These are phyloP conservation scores for Danionella cerebrum DNA, from an alignment of 2,113 vertebrate species.

Conservation along the genomic window DNA sequence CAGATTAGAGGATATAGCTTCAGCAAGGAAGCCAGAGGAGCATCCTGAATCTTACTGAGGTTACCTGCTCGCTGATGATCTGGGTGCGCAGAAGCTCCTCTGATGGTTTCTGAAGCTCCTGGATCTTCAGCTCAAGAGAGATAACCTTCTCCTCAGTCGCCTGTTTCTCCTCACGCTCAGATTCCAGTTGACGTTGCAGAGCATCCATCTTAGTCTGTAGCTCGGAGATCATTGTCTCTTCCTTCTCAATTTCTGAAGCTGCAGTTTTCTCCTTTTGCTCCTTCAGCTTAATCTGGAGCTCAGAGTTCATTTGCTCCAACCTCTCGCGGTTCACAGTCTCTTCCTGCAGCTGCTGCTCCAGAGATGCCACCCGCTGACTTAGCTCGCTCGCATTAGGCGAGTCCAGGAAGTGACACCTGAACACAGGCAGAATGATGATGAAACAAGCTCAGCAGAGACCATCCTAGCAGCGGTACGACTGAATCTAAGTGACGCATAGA, in stretches of 20 bases:
- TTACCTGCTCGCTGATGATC: conserved; percentile 44
- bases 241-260: conserved; percentile 34
- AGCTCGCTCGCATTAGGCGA: conserved; percentile 32
- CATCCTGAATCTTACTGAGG: background rate
- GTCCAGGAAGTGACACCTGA: conserved; percentile 20
- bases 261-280: conserved; percentile 30
- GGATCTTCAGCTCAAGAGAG: conserved; percentile 28
- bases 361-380: conserved; percentile 34
- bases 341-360: conserved; percentile 40
- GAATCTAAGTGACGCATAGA: too few relatives aligned
- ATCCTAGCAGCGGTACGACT: too few relatives aligned
- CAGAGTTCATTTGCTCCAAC: conserved; percentile 32
- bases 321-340: conserved; percentile 42
- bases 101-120: conserved; percentile 33
- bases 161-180: conserved; percentile 35
- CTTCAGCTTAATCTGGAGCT: conserved; percentile 21
- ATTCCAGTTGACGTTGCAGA: conserved; percentile 42
- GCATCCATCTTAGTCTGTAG: conserved; percentile 44
- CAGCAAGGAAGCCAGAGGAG: too few relatives aligned
- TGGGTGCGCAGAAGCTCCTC: background rate
- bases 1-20: too few relatives aligned
- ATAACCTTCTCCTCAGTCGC: conserved; percentile 25
- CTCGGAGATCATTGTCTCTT: conserved; percentile 15
- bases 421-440: background rate
- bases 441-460: too few relatives aligned